phyloP scores from a whole-genome alignment of 2,113 vertebrate species.

The Lamprologus callipterus region DNA sequence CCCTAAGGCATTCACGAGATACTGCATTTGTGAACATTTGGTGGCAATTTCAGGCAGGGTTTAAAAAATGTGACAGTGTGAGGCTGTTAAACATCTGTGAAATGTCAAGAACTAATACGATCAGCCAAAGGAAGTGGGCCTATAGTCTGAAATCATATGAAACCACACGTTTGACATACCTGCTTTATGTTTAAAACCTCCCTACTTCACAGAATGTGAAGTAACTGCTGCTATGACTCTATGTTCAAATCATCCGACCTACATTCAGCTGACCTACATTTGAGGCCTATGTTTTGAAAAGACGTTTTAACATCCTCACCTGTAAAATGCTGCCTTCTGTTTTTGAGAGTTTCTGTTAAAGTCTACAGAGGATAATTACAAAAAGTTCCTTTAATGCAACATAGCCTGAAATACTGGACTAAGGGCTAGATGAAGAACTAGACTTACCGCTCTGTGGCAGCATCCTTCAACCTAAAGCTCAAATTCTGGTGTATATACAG shows the following conservation, averaged over 20 bases:
- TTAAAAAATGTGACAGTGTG: background rate
- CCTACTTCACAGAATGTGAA: background rate
- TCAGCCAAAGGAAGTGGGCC: background rate
- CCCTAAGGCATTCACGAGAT: background rate
- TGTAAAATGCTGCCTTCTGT: background rate
- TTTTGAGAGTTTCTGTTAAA: background rate
- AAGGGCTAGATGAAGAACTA: background rate
- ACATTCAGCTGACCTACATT: background rate
- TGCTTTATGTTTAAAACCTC: background rate
- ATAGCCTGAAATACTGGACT: background rate
- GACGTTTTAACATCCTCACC: background rate
- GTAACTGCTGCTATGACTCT: background rate
- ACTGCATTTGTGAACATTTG: background rate
- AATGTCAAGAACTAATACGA: background rate
- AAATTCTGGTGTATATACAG: background rate
- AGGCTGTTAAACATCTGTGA: background rate
- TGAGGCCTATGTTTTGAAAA: background rate
- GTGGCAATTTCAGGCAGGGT: background rate
- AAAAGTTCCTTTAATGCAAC: background rate
- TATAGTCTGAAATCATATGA: background rate
- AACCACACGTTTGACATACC: background rate
- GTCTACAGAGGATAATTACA: background rate
- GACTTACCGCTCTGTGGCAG: background rate
- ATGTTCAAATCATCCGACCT: background rate
- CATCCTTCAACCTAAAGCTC: background rate